These are phyloP conservation scores for Glossosoma conforme DNA, from an alignment of 1,140 invertebrate species.

Conservation along the genomic window DNA sequence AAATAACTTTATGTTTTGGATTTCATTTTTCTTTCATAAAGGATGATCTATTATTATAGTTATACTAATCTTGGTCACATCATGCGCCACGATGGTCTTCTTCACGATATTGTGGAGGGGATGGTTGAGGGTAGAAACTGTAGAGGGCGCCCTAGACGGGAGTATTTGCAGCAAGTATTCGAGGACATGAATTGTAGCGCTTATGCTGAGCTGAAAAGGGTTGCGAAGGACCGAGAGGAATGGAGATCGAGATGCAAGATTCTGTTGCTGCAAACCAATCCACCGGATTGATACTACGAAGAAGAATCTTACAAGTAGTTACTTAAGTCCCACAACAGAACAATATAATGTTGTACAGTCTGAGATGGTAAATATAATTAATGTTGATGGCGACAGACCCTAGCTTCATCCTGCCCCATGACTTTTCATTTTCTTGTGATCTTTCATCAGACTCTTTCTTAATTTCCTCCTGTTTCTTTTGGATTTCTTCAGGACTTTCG, in stretches of 20 bases:
- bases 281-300: too few relatives aligned
- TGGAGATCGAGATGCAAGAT: too few relatives aligned
- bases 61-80: too few relatives aligned
- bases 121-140: too few relatives aligned
- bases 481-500: slow-evolving; percentile 37
- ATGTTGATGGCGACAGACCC: slow-evolving; percentile 38
- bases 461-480: slow-evolving; percentile 47
- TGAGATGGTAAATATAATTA: neutral
- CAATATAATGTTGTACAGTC: neutral
- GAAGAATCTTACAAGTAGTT: neutral
- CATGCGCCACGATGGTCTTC: too few relatives aligned
- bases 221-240: too few relatives aligned
- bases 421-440: slow-evolving; percentile 53
- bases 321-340: neutral
- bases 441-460: slow-evolving; percentile 48
- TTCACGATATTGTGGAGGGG: too few relatives aligned
- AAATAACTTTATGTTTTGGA: neutral
- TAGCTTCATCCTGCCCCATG: slow-evolving; percentile 57
- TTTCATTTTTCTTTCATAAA: neutral
- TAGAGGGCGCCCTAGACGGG: too few relatives aligned
- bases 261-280: too few relatives aligned
- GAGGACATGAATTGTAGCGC: too few relatives aligned
- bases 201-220: too few relatives aligned
- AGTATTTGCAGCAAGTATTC: too few relatives aligned
- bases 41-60: neutral